Evolutionary conservation across 2,113 vertebrate genomes (phyloP).

Genomic region (Seriola rivoliana): DNA sequence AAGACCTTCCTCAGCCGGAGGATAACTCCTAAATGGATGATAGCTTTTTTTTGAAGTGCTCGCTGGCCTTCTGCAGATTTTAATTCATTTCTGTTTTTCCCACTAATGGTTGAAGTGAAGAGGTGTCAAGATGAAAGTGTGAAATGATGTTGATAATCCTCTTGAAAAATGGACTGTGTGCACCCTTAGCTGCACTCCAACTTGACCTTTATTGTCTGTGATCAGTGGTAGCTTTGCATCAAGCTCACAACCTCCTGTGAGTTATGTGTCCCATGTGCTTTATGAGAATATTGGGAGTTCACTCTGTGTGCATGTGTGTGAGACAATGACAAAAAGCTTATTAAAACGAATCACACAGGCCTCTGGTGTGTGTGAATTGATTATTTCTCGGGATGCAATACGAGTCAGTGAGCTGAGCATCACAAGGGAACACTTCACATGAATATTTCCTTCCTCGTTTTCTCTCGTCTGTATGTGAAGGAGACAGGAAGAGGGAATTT

Average conservation of each 20-base stretch:
- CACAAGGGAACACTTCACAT: constrained; percentile 45
- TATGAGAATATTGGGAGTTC: constrained; percentile 35
- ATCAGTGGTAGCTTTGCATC: constrained; percentile 26
- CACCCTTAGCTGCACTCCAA: constrained; percentile 21
- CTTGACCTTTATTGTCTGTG: constrained; percentile 36
- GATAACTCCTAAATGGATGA: constrained; percentile 47
- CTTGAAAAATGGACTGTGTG: constrained; percentile 25
- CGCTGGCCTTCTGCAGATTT: constrained; percentile 30
- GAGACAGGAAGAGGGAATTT: constrained; percentile 13
- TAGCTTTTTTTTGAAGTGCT: constrained; percentile 55
- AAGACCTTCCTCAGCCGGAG: constrained; percentile 50
- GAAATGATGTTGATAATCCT: constrained; percentile 37
- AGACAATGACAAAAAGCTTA: constrained; percentile 59
- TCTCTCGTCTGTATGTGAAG: constrained; percentile 13
- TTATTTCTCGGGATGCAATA: constrained; percentile 62
- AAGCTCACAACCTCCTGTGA: neutral
- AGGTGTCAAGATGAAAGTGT: constrained; percentile 26
- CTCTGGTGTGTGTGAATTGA: constrained; percentile 65
- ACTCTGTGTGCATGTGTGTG: constrained; percentile 33
- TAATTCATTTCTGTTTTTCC: constrained; percentile 19
- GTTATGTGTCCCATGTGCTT: constrained; percentile 23
- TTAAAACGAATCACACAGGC: constrained; percentile 72
- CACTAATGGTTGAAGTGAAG: constrained; percentile 7
- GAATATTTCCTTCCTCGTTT: constrained; percentile 52
- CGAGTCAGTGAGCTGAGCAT: constrained; percentile 52